A percentile compares a stretch with the other conserved stretches of the same genome.
These are phyloP conservation scores for Aphelenchoides besseyi DNA, from an alignment of 1,140 invertebrate species.

Conservation along the genomic window DNA sequence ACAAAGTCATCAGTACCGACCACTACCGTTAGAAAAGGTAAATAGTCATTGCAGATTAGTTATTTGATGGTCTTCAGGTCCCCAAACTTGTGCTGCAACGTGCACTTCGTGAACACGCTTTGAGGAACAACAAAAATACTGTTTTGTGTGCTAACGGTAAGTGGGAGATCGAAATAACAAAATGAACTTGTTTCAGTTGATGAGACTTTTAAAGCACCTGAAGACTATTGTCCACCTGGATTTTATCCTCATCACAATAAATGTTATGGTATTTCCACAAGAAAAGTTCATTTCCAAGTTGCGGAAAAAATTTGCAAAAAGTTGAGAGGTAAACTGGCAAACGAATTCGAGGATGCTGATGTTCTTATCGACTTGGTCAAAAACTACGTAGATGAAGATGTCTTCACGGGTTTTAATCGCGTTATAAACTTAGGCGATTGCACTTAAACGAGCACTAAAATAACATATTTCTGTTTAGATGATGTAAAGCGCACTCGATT, in stretches of 20 bases:
- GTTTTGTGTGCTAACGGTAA: not conserved
- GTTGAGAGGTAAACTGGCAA: not conserved
- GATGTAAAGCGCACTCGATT: too few relatives aligned
- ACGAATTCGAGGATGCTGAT: not conserved
- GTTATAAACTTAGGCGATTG: too few relatives aligned
- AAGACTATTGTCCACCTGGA: conserved; percentile 1
- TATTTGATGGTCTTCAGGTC: not conserved
- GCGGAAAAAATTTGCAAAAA: not conserved
- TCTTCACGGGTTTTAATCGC: not conserved
- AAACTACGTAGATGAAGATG: not conserved
- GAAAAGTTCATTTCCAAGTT: not conserved
- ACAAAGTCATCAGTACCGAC: not conserved
- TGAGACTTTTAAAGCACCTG: not conserved
- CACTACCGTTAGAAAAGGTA: not conserved
- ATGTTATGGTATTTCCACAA: not conserved
- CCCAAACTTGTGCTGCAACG: not conserved
- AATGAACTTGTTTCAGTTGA: not conserved
- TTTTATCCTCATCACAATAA: not conserved
- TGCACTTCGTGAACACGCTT: not conserved
- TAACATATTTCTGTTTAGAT: too few relatives aligned
- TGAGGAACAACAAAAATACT: not conserved
- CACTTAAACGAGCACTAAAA: too few relatives aligned
- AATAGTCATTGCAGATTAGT: not conserved
- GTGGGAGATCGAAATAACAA: too few relatives aligned
- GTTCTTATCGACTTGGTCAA: not conserved